Percentiles rank a stretch among this genome's conserved stretches.
Conservation (phyloP, 35 echinoderm and acorn worm species). For the Eucidaris tribuloides region DNA sequence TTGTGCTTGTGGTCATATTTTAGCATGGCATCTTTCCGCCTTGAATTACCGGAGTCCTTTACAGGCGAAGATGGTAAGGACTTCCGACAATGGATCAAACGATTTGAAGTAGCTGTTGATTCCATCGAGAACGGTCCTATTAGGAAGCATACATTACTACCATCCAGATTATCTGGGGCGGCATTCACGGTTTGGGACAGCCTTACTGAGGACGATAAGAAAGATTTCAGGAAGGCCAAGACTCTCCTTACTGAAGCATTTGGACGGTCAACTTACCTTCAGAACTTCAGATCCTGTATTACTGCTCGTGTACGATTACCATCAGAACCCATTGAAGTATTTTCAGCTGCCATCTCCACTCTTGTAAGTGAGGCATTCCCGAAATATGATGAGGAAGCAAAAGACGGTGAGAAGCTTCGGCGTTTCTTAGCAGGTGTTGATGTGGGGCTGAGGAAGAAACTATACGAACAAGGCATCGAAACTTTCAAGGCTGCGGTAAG, state of each 20-base stretch:
- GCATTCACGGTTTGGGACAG: conserved; percentile 6
- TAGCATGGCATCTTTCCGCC: background rate
- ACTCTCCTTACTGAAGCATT: background rate
- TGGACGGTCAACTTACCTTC: background rate
- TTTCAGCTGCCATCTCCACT: background rate
- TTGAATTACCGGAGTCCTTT: too few species aligned
- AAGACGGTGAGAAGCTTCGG: conserved; percentile 18
- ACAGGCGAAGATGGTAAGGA: background rate
- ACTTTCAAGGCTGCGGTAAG: background rate
- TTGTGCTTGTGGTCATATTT: too few species aligned
- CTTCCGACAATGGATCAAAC: background rate
- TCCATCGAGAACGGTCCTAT: background rate
- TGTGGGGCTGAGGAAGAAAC: background rate
- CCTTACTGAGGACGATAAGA: background rate
- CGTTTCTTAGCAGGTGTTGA: conserved; percentile 35
- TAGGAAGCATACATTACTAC: background rate
- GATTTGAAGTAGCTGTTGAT: conserved; percentile 4
- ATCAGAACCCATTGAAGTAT: conserved; percentile 12
- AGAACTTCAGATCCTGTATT: background rate
- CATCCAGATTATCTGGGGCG: background rate
- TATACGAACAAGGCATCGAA: conserved; percentile 19
- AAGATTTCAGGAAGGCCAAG: background rate
- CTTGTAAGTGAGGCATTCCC: conserved; percentile 28
- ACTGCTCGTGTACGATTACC: background rate
- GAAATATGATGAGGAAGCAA: background rate